Evolutionary conservation across 2,888 invertebrate species (phyloP).

Genomic region (Chrysina gloriosa): DNA sequence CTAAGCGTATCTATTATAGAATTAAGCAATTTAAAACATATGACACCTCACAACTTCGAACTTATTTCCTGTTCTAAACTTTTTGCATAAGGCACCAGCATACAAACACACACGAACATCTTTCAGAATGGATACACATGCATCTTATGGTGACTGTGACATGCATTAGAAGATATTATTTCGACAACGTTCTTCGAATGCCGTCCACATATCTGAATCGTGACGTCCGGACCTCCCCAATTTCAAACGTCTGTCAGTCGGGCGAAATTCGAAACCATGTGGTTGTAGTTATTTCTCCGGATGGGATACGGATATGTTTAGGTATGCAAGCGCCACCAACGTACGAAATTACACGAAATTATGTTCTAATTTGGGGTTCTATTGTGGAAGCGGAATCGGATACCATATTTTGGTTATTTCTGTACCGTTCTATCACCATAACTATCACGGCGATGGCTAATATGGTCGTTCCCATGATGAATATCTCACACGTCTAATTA

Average conservation of each 20-base stretch:
- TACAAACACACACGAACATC: too few species aligned
- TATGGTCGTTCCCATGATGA: constrained; percentile 3
- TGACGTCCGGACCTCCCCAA: constrained; percentile 52
- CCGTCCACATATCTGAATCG: constrained; percentile 41
- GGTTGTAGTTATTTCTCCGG: constrained; percentile 47
- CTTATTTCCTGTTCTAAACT: too few species aligned
- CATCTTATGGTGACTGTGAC: too few species aligned
- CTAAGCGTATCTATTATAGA: too few species aligned
- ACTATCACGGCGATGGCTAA: constrained; percentile 12
- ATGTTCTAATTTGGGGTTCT: constrained; percentile 51
- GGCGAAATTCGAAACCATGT: constrained; percentile 51
- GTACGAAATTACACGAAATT: constrained; percentile 48
- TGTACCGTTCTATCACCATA: constrained; percentile 18
- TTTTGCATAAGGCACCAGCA: too few species aligned
- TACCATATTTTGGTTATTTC: constrained; percentile 38
- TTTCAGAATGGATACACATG: neutral
- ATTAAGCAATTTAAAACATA: too few species aligned
- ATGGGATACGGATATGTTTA: constrained; percentile 51
- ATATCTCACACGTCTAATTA: constrained; percentile 14
- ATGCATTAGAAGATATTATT: constrained; percentile 22
- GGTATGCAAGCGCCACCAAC: constrained; percentile 50
- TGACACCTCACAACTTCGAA: too few species aligned
- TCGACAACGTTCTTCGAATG: constrained; percentile 35
- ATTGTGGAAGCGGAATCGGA: constrained; percentile 45
- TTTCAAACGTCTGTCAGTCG: constrained; percentile 50